Evolutionary conservation across 2,113 vertebrate genomes (phyloP).

Genomic region (Podiceps cristatus): DNA sequence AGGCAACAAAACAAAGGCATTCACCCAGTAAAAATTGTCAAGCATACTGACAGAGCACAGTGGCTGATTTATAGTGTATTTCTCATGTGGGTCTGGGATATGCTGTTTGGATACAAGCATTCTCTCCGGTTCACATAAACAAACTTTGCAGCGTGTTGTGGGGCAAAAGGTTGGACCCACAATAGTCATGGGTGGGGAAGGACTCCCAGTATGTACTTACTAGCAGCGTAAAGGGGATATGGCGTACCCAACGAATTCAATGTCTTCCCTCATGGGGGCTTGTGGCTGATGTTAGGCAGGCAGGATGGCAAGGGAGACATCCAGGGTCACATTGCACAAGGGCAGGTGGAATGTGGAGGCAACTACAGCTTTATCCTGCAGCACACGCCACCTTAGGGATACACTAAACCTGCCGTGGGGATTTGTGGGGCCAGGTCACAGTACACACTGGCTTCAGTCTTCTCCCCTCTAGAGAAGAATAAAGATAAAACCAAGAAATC

Average conservation of each 20-base stretch:
- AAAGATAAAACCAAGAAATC: constrained; percentile 17
- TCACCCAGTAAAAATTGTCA: neutral
- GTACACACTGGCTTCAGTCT: neutral
- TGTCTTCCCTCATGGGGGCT: neutral
- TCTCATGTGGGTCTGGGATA: neutral
- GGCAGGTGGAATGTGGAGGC: neutral
- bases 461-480: neutral
- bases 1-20: neutral
- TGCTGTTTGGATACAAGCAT: neutral
- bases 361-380: neutral
- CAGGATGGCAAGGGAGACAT: neutral
- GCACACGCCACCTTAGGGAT: neutral
- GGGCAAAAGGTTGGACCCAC: neutral
- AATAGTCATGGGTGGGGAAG: neutral
- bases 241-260: no score
- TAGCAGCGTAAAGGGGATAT: neutral
- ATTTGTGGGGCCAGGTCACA: neutral
- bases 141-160: neutral
- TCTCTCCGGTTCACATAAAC: neutral
- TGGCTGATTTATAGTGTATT: neutral
- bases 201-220: neutral
- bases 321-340: neutral
- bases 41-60: neutral
- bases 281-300: neutral
- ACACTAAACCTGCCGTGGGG: neutral